phyloP scores from a whole-genome alignment of 2,797 vertebrate species.

The Bovichtus variegatus region DNA sequence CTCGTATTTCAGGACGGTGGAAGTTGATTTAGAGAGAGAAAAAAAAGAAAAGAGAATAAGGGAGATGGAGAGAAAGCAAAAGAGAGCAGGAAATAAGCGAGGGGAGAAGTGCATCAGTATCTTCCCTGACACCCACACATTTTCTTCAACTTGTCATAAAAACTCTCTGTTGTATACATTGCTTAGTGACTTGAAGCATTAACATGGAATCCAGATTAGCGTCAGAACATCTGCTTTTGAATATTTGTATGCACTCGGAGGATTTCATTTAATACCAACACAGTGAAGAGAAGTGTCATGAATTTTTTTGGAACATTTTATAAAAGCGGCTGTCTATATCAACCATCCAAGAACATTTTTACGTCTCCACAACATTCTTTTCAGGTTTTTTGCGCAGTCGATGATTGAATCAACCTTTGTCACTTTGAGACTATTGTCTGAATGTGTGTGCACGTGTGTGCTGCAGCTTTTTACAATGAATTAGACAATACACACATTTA shows the following conservation, averaged over 20 bases:
- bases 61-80: slow-evolving; percentile 23
- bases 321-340: slow-evolving; percentile 41
- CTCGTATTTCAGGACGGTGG: slow-evolving; percentile 76
- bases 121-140: slow-evolving; percentile 60
- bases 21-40: slow-evolving; percentile 64
- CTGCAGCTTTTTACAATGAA: background rate
- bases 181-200: slow-evolving; percentile 68
- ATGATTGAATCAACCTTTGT: slow-evolving; percentile 7
- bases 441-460: background rate
- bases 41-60: slow-evolving; percentile 35
- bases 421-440: background rate
- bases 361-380: slow-evolving; percentile 21
- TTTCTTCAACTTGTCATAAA: slow-evolving; percentile 70
- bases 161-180: slow-evolving; percentile 70
- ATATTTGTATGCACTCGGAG: slow-evolving; percentile 76
- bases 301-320: slow-evolving; percentile 37
- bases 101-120: slow-evolving; percentile 37
- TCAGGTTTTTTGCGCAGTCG: slow-evolving; percentile 6
- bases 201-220: slow-evolving; percentile 81
- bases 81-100: slow-evolving; percentile 15
- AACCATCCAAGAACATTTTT: slow-evolving; percentile 33
- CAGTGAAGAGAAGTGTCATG: slow-evolving; percentile 51
- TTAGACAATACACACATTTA: background rate
- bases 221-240: slow-evolving; percentile 81
- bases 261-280: slow-evolving; percentile 73